Evolutionary conservation across 2,888 invertebrate species (phyloP).

Genomic region (Odontomyia ornata): DNA sequence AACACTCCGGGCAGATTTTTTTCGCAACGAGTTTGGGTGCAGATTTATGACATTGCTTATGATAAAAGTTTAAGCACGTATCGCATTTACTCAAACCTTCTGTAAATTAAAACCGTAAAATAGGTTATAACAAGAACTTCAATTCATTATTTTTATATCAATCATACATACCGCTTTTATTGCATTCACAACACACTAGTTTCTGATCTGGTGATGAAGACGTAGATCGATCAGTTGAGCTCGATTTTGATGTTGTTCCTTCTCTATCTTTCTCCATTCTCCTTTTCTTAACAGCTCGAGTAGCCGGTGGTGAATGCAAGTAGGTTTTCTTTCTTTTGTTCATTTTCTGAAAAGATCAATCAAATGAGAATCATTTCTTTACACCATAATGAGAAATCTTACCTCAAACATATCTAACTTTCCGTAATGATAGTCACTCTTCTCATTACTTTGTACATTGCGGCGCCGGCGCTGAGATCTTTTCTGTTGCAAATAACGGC

Average conservation of each 20-base stretch:
- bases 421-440: slow-evolving; percentile 62
- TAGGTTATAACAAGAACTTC: no score
- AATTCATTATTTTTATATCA: no score
- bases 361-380: not conserved
- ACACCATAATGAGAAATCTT: not conserved
- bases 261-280: slow-evolving; percentile 44
- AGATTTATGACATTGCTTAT: slow-evolving; percentile 54
- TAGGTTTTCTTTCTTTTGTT: slow-evolving; percentile 59
- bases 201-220: slow-evolving; percentile 56
- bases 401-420: slow-evolving; percentile 56
- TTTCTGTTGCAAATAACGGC: slow-evolving; percentile 58
- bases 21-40: slow-evolving; percentile 43
- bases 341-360: slow-evolving; percentile 46
- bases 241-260: slow-evolving; percentile 42
- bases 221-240: slow-evolving; percentile 52
- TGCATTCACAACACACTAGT: slow-evolving; percentile 57
- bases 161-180: slow-evolving; percentile 52
- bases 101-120: slow-evolving; percentile 22
- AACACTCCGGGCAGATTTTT: slow-evolving; percentile 49
- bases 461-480: slow-evolving; percentile 62
- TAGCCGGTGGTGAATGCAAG: slow-evolving; percentile 58
- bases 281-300: slow-evolving; percentile 52
- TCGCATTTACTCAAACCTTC: slow-evolving; percentile 53
- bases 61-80: slow-evolving; percentile 54
- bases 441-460: slow-evolving; percentile 60